Evolutionary conservation across 2,888 invertebrate species (phyloP).

Genomic region (Lingula anatina): DNA sequence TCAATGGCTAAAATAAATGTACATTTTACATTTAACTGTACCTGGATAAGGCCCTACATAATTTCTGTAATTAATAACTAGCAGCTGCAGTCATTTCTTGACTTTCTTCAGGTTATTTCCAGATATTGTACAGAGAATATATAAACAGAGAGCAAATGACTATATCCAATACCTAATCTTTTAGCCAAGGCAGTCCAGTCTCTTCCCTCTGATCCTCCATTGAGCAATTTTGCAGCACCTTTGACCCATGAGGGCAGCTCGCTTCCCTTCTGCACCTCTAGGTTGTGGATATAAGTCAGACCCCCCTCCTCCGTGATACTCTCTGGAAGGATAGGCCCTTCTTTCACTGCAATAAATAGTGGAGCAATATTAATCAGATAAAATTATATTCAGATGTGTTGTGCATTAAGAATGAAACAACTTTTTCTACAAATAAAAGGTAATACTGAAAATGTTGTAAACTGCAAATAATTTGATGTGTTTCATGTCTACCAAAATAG

Average conservation of each 20-base stretch:
- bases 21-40: too few relatives aligned
- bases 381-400: background rate
- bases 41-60: too few relatives aligned
- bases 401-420: background rate
- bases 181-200: conserved; percentile 52
- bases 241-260: conserved; percentile 50
- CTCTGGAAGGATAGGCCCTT: conserved; percentile 30
- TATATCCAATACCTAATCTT: conserved; percentile 46
- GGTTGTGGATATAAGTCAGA: conserved; percentile 20
- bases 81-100: too few relatives aligned
- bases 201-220: conserved; percentile 44
- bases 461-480: too few relatives aligned
- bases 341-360: conserved; percentile 15
- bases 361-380: background rate
- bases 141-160: too few relatives aligned
- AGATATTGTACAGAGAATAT: too few relatives aligned
- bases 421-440: too few relatives aligned
- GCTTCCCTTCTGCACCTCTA: conserved; percentile 41
- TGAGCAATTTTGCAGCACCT: conserved; percentile 51
- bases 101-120: too few relatives aligned
- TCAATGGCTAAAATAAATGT: too few relatives aligned
- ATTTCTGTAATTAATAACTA: too few relatives aligned
- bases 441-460: too few relatives aligned
- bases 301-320: conserved; percentile 19
- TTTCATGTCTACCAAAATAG: too few relatives aligned